phyloP scores from a whole-genome alignment of 1,140 invertebrate genomes.

The Armadillidium nasatum region DNA sequence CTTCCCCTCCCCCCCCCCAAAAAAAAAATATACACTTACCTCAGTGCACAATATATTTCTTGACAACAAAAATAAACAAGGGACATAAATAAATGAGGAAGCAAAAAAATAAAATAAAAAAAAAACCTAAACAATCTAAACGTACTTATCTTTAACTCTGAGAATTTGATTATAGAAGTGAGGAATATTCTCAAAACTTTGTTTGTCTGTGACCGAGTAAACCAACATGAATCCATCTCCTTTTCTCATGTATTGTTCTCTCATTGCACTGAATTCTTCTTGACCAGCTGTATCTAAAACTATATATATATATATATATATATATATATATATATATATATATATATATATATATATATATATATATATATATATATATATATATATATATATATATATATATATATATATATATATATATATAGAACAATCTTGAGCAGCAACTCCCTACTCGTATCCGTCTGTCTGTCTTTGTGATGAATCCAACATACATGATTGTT shows the following conservation, averaged over 20 bases:
- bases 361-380: conserved; percentile 18
- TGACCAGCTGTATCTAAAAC: conserved; percentile 96
- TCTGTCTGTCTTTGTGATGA: no score
- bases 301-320: conserved; percentile 47
- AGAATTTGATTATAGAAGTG: conserved; percentile 84
- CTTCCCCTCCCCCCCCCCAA: no score
- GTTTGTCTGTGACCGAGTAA: conserved; percentile 86
- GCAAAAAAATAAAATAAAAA: no score
- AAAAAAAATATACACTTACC: no score
- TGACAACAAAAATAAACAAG: no score
- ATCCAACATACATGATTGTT: no score
- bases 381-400: neutral
- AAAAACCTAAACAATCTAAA: neutral
- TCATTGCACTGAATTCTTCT: conserved; percentile 96
- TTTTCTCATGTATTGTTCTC: conserved; percentile 67
- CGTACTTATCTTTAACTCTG: conserved; percentile 75
- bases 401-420: no score
- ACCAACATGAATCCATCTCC: conserved; percentile 90
- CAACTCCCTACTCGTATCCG: no score
- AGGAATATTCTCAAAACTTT: conserved; percentile 88
- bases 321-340: neutral
- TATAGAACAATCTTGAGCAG: no score
- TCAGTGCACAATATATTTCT: no score
- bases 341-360: conserved; percentile 11
- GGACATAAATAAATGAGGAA: no score